Evolutionary conservation across 1,140 invertebrate species (phyloP), one percentile per base, ranked within the genome.

Genomic region (Limonius californicus): DNA sequence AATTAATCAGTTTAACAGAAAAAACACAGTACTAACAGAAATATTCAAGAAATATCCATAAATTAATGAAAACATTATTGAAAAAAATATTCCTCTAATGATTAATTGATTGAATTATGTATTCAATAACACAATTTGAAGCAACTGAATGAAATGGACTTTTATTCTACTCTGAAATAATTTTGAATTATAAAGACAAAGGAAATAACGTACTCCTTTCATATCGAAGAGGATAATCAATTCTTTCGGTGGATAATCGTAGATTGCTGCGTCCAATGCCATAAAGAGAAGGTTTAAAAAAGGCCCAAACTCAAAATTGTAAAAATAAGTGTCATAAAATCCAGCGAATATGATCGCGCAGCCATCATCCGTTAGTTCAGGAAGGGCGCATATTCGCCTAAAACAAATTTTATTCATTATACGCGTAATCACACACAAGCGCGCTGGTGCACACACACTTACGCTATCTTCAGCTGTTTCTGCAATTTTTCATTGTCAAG

Each of bases 201-300:
- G n/a, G n/a, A n/a, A n/a, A n/a, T n/a, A 54, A 68, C 64, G 67
- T 68, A 76, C 77, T 0, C 82, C 83, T 63, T 79, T 73, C 83
- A 86, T 86, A 69, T 88, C 85, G 62, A 87, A 85, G 0, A 88
- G 70, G 65, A 87, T 83, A 21, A 87, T 77, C 30, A 84, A 78
- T 0, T 85, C 72, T 27, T 50, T 65, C 7, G 75, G 74, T 16
- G 70, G 67, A 64, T 72, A 62, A 54, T 68, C 60, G 50, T 73
- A 68, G 19, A 73, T 54, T n/a, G 68, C 62, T 12, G 70, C 68
- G 77, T 83, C 85, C 9, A 85, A 72, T 1, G 82, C 79, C 85
- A 87, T 87, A 61, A 81, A 79, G 20, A 85, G 74, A 12, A 87
- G 65, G 70, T 84, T 87, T 64, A 83, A 78, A 7, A 79, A 79